Percentiles rank a stretch among this genome's conserved stretches.
Evolutionary conservation across 2,797 vertebrate species (phyloP).

Genomic region (Carapus acus): DNA sequence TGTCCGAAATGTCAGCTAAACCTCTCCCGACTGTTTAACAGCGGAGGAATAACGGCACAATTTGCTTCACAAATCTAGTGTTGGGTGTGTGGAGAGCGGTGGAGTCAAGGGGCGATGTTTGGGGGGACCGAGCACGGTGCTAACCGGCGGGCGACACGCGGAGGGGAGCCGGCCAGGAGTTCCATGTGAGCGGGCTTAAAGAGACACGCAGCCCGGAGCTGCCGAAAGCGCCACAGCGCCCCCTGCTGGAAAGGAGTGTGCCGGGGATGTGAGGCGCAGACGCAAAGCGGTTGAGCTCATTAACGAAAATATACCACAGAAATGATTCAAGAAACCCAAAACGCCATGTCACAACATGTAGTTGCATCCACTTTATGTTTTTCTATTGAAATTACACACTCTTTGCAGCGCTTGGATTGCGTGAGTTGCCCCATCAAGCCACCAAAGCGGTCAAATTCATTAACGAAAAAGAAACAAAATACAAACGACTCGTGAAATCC

Average conservation of each 20-base stretch:
- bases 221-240: slow-evolving; percentile 47
- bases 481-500: no score
- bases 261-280: no score
- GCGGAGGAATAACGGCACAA: background rate
- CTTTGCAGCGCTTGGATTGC: no score
- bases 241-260: slow-evolving; percentile 43
- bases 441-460: no score
- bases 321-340: no score
- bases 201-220: slow-evolving; percentile 24
- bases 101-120: background rate
- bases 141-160: slow-evolving; percentile 53
- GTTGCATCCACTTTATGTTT: no score
- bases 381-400: no score
- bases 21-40: background rate
- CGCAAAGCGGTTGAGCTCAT: background rate
- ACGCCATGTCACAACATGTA: no score
- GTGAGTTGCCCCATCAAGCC: no score
- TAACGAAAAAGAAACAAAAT: no score
- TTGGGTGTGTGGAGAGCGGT: background rate
- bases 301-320: no score
- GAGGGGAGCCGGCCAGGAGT: slow-evolving; percentile 36
- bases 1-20: slow-evolving; percentile 28
- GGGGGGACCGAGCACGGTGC: background rate
- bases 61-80: background rate
- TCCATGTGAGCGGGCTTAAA: slow-evolving; percentile 66